Percentiles rank a stretch among this genome's conserved stretches.
phyloP scores from a whole-genome alignment of 2,113 vertebrate genomes.

The Alaudala cheleensis region DNA sequence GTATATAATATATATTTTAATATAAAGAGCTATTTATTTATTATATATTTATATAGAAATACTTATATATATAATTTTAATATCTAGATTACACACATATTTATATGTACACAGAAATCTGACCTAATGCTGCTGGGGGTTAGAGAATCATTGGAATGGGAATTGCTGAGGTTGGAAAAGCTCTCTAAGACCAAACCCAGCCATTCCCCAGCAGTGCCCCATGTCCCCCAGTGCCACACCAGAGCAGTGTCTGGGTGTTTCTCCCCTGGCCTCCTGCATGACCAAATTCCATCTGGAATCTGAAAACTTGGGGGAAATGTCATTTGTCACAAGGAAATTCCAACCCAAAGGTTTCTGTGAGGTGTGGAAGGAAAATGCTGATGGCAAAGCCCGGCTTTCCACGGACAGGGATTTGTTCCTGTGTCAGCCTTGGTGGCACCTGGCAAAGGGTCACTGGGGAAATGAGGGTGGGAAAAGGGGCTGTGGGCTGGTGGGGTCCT shows the following conservation, averaged over 20 bases:
- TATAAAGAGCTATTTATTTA: not conserved
- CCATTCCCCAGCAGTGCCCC: not conserved
- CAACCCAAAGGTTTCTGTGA: not conserved
- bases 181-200: not conserved
- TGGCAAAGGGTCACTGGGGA: not conserved
- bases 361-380: not conserved
- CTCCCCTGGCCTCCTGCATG: not conserved
- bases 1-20: not conserved
- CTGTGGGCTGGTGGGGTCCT: accelerated
- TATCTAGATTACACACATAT: not conserved
- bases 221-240: not conserved
- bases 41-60: too few species aligned
- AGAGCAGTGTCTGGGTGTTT: not conserved
- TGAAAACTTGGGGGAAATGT: not conserved
- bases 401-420: accelerated
- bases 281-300: not conserved
- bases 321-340: not conserved
- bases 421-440: not conserved
- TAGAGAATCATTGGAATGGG: not conserved
- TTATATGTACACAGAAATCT: not conserved
- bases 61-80: not conserved
- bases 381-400: accelerated
- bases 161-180: not conserved
- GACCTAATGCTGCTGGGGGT: not conserved
- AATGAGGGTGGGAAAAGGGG: accelerated